Percentiles rank a stretch among this genome's conserved stretches.
These are phyloP conservation scores for Lasioglossum lativentre DNA, from an alignment of 2,888 invertebrate genomes.

Conservation along the genomic window DNA sequence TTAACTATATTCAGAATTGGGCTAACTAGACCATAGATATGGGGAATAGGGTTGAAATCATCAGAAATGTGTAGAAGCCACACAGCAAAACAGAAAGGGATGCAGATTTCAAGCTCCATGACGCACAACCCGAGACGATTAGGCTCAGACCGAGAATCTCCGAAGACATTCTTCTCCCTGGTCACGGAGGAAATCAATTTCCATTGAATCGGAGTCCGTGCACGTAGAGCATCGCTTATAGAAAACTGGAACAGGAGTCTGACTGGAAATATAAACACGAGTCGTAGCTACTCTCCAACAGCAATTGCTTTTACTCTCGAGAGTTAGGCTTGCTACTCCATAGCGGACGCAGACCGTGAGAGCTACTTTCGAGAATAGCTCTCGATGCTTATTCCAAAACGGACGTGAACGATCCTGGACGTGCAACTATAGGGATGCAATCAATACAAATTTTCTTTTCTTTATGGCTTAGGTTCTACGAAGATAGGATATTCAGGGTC, in stretches of 20 bases:
- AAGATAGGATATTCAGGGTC: too few species aligned
- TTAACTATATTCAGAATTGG: not conserved
- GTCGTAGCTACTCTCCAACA: not conserved
- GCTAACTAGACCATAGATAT: not conserved
- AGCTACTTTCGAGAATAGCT: conserved; percentile 11
- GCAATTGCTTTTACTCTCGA: conserved; percentile 8
- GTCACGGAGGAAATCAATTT: conserved; percentile 12
- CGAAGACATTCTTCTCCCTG: not conserved
- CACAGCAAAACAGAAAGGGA: not conserved
- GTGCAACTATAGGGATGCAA: not conserved
- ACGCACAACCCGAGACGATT: not conserved
- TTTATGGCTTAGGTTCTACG: too few species aligned
- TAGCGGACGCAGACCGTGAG: not conserved
- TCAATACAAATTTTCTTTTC: not conserved
- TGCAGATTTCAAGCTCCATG: not conserved
- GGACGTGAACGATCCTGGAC: not conserved
- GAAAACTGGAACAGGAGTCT: conserved; percentile 4
- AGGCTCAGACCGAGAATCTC: not conserved
- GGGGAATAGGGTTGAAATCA: not conserved
- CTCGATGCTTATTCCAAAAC: not conserved
- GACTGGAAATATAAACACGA: not conserved
- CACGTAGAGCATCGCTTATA: not conserved
- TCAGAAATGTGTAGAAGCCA: not conserved
- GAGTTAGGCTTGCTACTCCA: not conserved
- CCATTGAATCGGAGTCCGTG: not conserved